These are phyloP conservation scores for Microtus richardsoni DNA, from an alignment of 2,113 vertebrate species.

Conservation along the genomic window DNA sequence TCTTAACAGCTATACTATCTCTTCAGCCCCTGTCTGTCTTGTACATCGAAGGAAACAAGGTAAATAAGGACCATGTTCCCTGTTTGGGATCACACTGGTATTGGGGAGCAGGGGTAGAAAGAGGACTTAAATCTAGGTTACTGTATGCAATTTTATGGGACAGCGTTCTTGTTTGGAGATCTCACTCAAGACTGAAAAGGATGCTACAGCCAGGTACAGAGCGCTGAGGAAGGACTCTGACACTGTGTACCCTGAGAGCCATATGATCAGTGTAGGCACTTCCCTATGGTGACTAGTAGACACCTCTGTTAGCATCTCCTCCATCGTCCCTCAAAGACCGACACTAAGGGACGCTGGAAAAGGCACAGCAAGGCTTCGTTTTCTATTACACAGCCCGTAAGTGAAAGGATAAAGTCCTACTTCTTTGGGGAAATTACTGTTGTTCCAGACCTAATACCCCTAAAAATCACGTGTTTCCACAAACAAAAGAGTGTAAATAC, in stretches of 20 bases:
- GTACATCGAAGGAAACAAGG: not conserved
- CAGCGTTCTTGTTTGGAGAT: not conserved
- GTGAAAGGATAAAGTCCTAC: not conserved
- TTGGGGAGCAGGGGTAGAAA: not conserved
- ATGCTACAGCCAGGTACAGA: too few species aligned
- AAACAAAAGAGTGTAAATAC: slow-evolving; percentile 36
- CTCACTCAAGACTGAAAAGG: not conserved
- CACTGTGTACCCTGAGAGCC: accelerated
- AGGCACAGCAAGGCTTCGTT: not conserved
- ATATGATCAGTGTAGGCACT: accelerated
- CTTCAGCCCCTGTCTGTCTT: not conserved
- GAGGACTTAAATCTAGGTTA: not conserved
- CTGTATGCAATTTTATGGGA: not conserved
- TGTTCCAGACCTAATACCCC: not conserved
- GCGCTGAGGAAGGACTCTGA: not conserved
- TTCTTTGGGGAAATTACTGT: not conserved
- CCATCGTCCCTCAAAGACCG: not conserved
- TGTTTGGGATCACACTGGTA: not conserved
- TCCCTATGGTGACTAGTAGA: not conserved
- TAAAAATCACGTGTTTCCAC: not conserved
- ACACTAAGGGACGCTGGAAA: not conserved
- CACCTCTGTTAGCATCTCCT: not conserved
- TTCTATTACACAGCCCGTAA: not conserved
- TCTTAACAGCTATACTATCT: not conserved
- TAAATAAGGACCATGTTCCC: not conserved